Evolutionary conservation across 2,797 vertebrate species (phyloP), one percentile per base, ranked within the genome.

Genomic region (Chromis chromis): DNA sequence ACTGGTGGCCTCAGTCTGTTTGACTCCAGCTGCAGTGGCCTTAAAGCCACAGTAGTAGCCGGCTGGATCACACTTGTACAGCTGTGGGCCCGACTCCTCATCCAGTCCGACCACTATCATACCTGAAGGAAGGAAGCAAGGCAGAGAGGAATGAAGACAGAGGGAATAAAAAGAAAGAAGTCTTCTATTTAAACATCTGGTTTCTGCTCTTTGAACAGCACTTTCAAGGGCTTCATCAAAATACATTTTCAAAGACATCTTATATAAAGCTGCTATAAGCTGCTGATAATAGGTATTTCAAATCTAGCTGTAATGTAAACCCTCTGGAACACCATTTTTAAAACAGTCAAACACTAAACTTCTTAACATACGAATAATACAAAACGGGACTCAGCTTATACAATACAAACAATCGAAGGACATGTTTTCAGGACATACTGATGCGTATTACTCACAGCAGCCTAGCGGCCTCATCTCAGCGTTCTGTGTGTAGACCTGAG

Each of bases 1-100:
- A 90, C 97, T 98, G 86, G 96, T 98, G 69, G 97, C 97, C 81
- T 98, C 96, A 1, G 97, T 97, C 81, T 98, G 97, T 87, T 98
- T 99, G 72, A 98, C 96, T 49, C 97, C 97, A 25, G 96, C 96
- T 63, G 97, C 96, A 0, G 97, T 98, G 87, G 96, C 97, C 91
- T 98, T 98, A 88, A 98, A 98, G 44, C 97, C 97, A 78, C 97
- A 99, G 70, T 98, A 99, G 90, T 98, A 98, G 16, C 97, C 97
- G 0, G 97, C 97, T 0, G 97, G 97, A 69, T 99, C 97, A 81
- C 97, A 99, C 79, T 99, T 98, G 75, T 96, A 99, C 6, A 98
- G 96, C 92, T 97, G 97, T 59, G 97, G 95, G 49, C 97, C 97
- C 0, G 95, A 86, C 57, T 98, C 97, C 91, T 97, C 96, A 80